These are phyloP conservation scores for Nasonia vitripennis DNA, from an alignment of 1,140 invertebrate genomes.

Conservation along the genomic window DNA sequence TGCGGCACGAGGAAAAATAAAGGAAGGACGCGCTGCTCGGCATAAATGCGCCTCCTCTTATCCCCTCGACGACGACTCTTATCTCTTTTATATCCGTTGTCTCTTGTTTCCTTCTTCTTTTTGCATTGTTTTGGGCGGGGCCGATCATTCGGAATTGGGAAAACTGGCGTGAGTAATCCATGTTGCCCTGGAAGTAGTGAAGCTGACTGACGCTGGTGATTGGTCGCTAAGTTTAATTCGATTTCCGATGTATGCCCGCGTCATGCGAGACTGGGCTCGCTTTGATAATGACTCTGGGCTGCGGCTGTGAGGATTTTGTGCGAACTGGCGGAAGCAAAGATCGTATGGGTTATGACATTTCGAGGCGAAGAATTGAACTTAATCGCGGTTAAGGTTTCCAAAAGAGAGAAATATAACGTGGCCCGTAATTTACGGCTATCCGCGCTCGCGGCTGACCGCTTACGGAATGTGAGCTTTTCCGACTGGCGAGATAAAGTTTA, in stretches of 20 bases:
- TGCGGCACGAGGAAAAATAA: not conserved
- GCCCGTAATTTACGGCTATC: not conserved
- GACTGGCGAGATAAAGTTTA: constrained; percentile 15
- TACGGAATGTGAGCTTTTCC: constrained; percentile 26
- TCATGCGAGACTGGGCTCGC: too few species aligned
- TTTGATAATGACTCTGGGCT: too few species aligned
- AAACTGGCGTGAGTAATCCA: not conserved
- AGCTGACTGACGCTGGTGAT: not conserved
- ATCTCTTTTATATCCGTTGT: not conserved
- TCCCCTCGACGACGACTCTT: not conserved
- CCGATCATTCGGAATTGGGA: not conserved
- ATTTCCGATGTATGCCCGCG: not conserved
- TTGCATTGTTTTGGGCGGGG: too few species aligned
- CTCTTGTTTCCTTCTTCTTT: constrained; percentile 1
- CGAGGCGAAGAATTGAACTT: not conserved
- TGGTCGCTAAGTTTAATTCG: not conserved
- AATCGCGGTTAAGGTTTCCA: not conserved
- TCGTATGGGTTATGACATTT: not conserved
- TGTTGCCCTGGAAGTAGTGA: not conserved
- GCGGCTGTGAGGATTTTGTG: too few species aligned
- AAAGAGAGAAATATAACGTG: too few species aligned
- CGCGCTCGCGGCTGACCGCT: too few species aligned
- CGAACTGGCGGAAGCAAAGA: not conserved
- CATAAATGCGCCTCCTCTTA: not conserved
- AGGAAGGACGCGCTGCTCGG: not conserved